phyloP scores from a whole-genome alignment of 1,140 invertebrate species.

The Nylanderia fulva region DNA sequence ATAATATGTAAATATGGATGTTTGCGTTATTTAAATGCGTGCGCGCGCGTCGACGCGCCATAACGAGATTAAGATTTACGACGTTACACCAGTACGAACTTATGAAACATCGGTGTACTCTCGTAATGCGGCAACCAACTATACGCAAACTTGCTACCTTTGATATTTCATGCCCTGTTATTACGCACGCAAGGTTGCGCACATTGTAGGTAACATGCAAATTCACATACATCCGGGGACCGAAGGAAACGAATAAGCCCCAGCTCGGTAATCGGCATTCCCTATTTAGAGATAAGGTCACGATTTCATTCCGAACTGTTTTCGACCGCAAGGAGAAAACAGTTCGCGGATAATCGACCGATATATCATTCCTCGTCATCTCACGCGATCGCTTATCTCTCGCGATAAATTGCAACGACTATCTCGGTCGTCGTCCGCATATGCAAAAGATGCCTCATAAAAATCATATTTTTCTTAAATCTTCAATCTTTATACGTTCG shows the following conservation, averaged over 20 bases:
- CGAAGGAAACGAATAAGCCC: slow-evolving; percentile 57
- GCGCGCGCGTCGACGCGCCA: neutral
- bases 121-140: slow-evolving; percentile 57
- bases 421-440: slow-evolving; percentile 5
- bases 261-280: slow-evolving; percentile 41
- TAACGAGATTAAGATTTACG: slow-evolving; percentile 62
- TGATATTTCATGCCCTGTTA: slow-evolving; percentile 50
- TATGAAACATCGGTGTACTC: slow-evolving; percentile 58
- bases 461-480: slow-evolving; percentile 2
- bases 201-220: slow-evolving; percentile 52
- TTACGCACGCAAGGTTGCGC: slow-evolving; percentile 59
- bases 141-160: slow-evolving; percentile 53
- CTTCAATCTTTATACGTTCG: neutral
- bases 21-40: slow-evolving; percentile 50
- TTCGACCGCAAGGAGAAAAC: slow-evolving; percentile 36
- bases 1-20: slow-evolving; percentile 47
- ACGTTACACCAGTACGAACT: slow-evolving; percentile 57
- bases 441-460: neutral
- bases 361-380: slow-evolving; percentile 50
- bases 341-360: slow-evolving; percentile 48
- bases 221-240: slow-evolving; percentile 46
- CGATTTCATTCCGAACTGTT: slow-evolving; percentile 52
- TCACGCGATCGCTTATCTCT: slow-evolving; percentile 46
- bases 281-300: slow-evolving; percentile 50
- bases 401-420: slow-evolving; percentile 36